A percentile compares a stretch with the other conserved stretches of the same genome.
phyloP scores from a whole-genome alignment of 35 echinoderm and acorn worm genomes.

The Ptychodera flava region DNA sequence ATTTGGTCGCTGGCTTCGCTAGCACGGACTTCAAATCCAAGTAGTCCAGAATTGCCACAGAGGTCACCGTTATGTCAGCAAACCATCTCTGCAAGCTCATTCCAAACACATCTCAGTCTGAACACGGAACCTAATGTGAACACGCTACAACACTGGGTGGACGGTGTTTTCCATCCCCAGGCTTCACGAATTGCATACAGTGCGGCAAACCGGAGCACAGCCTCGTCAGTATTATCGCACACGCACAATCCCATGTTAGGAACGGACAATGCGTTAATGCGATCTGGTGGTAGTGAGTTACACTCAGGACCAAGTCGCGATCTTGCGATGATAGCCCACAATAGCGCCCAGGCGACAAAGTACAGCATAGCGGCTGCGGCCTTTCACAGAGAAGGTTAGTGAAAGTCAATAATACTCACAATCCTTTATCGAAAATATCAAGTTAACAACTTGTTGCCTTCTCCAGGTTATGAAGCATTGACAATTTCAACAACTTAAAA shows the following conservation, averaged over 20 bases:
- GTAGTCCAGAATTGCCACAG: conserved; percentile 14
- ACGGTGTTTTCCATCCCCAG: neutral
- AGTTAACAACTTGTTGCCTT: neutral
- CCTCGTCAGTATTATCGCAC: neutral
- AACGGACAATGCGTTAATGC: neutral
- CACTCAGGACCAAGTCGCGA: neutral
- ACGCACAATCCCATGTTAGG: neutral
- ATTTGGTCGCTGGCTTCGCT: conserved; percentile 98
- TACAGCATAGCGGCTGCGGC: neutral
- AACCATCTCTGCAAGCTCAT: neutral
- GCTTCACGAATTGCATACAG: neutral
- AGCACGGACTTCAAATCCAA: conserved; percentile 85
- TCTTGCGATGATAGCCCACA: neutral
- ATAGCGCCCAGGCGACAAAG: neutral
- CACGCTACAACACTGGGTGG: neutral
- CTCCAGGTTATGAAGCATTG: neutral
- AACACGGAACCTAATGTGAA: neutral
- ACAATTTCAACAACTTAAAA: too few relatives aligned
- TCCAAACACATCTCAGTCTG: neutral
- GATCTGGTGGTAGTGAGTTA: neutral
- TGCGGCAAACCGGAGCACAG: neutral
- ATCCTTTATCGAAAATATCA: neutral
- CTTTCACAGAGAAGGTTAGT: neutral
- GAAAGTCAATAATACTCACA: neutral
- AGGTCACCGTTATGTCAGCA: neutral